phyloP scores from a whole-genome alignment of 2,113 vertebrate species.

The Orthonyx spaldingii region DNA sequence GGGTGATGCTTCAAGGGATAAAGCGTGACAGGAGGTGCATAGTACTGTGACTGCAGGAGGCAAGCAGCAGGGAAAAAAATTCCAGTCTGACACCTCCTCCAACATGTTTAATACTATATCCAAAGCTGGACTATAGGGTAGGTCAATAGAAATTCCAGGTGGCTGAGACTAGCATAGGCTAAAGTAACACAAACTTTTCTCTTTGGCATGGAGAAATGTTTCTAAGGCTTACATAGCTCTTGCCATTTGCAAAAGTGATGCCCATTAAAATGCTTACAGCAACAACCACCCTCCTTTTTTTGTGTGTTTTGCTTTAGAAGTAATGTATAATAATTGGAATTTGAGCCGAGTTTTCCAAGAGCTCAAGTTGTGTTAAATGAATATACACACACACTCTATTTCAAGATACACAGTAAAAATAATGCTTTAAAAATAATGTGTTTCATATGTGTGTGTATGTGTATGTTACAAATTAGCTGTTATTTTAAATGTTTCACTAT shows the following conservation, averaged over 20 bases:
- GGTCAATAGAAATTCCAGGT: slow-evolving; percentile 22
- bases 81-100: neutral
- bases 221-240: neutral
- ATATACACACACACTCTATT: neutral
- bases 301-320: neutral
- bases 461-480: slow-evolving; percentile 52
- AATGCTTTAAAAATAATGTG: slow-evolving; percentile 29
- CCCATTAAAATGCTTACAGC: neutral
- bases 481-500: slow-evolving; percentile 41
- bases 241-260: neutral
- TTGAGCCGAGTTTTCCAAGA: neutral
- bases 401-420: slow-evolving; percentile 30
- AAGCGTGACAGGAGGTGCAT: rapidly evolving
- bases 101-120: neutral
- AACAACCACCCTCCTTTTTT: neutral
- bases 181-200: neutral
- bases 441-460: slow-evolving; percentile 30
- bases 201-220: neutral
- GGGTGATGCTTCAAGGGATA: neutral
- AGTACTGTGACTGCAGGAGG: neutral
- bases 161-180: neutral
- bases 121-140: neutral
- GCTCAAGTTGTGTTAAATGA: neutral
- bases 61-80: neutral
- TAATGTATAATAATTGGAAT: slow-evolving; percentile 15